A percentile compares a stretch with the other conserved stretches of the same genome.
phyloP scores from a whole-genome alignment of 2,113 vertebrate genomes.

The Larimichthys polyactis region DNA sequence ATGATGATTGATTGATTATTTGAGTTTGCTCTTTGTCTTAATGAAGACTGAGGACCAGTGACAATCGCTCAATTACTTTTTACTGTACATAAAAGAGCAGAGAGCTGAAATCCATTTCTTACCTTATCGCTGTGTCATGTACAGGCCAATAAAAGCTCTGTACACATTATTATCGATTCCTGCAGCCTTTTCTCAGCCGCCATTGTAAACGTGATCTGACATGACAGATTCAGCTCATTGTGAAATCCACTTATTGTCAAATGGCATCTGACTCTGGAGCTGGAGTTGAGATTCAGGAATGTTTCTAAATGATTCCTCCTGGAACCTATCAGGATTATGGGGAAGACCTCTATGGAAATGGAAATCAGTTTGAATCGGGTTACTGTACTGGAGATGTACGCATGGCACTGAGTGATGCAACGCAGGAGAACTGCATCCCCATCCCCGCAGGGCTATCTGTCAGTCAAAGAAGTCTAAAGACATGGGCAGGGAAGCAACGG shows the following conservation, averaged over 20 bases:
- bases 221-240: conserved; percentile 32
- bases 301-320: conserved; percentile 35
- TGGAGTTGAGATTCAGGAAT: conserved; percentile 26
- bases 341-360: conserved; percentile 45
- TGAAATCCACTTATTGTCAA: conserved; percentile 42
- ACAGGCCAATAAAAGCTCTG: conserved; percentile 18
- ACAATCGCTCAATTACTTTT: conserved; percentile 62
- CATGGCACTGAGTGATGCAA: conserved; percentile 45
- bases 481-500: background rate
- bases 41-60: conserved; percentile 58
- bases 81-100: conserved; percentile 43
- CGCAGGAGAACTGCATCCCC: conserved; percentile 27
- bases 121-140: conserved; percentile 13
- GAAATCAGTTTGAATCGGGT: conserved; percentile 57
- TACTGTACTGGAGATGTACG: conserved; percentile 28
- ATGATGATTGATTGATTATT: conserved; percentile 59
- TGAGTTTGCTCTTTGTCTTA: conserved; percentile 37
- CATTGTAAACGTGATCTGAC: conserved; percentile 37
- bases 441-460: conserved; percentile 38
- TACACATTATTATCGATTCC: conserved; percentile 27
- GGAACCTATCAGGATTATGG: conserved; percentile 50
- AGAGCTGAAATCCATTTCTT: conserved; percentile 32
- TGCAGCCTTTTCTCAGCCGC: conserved; percentile 1
- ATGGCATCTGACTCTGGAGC: conserved; percentile 22
- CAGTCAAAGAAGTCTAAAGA: conserved; percentile 45